phyloP scores from a whole-genome alignment of 2,797 vertebrate genomes.

The Okamejei kenojei region DNA sequence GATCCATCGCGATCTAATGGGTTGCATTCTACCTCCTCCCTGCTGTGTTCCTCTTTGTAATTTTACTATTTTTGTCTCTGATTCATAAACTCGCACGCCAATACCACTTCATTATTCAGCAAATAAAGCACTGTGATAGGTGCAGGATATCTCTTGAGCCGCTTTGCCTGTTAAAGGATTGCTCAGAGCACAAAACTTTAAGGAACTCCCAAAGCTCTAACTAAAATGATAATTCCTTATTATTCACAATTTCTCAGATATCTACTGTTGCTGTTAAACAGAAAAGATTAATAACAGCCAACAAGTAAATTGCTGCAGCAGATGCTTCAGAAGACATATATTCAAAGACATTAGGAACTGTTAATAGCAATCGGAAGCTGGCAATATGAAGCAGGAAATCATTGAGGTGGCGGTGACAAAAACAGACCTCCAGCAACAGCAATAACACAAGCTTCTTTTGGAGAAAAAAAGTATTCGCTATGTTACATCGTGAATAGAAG shows the following conservation, averaged over 20 bases:
- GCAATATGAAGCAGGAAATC: neutral
- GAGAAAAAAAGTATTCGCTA: neutral
- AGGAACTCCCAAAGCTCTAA: neutral
- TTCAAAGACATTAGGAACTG: neutral
- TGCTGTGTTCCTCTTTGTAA: neutral
- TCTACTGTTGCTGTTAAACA: neutral
- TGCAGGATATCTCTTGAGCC: neutral
- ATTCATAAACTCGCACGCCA: neutral
- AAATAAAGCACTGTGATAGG: neutral
- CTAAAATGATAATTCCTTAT: neutral
- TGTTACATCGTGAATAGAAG: neutral
- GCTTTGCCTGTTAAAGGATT: neutral
- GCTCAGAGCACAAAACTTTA: neutral
- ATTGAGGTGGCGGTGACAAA: neutral
- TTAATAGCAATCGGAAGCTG: neutral
- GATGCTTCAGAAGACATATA: neutral
- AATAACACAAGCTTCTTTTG: slow-evolving; percentile 1
- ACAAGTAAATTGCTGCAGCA: neutral
- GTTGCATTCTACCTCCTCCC: neutral
- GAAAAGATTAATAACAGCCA: neutral
- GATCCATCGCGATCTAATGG: neutral
- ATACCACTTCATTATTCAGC: neutral
- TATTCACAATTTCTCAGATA: neutral
- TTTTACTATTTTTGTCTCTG: neutral
- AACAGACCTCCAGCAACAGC: neutral